Evolutionary conservation across 2,113 vertebrate genomes (phyloP).

Genomic region (Ciconia stormi): DNA sequence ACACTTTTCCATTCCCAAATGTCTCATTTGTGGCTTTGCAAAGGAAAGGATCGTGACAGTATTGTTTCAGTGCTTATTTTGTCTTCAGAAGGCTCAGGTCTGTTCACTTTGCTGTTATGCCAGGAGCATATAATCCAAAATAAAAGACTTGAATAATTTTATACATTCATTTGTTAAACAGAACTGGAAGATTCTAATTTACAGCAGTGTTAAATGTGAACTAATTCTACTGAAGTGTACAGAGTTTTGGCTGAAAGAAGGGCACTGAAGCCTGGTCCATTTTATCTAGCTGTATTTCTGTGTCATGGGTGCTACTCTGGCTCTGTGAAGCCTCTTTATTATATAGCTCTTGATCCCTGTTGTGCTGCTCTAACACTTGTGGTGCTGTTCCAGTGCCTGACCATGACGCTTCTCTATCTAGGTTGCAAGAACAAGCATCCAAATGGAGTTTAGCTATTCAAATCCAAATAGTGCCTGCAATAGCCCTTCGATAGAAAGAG

Average conservation of each 20-base stretch:
- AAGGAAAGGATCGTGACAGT: not conserved
- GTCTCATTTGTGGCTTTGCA: constrained; percentile 43
- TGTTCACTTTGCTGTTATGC: not conserved
- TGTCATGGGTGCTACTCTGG: not conserved
- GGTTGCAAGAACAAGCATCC: not conserved
- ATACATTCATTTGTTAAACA: not conserved
- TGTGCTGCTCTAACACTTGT: not conserved
- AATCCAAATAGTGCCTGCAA: not conserved
- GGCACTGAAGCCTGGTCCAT: not conserved
- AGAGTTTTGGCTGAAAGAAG: not conserved
- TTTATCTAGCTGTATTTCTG: not conserved
- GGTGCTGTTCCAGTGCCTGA: not conserved
- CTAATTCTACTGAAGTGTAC: not conserved
- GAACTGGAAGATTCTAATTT: not conserved
- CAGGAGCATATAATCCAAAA: not conserved
- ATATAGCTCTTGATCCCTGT: not conserved
- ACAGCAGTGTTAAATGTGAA: not conserved
- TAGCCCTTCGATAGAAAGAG: not conserved
- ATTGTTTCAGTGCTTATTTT: constrained; percentile 9
- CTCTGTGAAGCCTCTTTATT: not conserved
- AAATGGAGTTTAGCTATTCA: not conserved
- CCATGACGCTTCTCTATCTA: not conserved
- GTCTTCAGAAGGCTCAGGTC: not conserved
- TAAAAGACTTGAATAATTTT: not conserved
- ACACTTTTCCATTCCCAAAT: constrained; percentile 7